These are phyloP conservation scores for Sebastes flavidus DNA, from an alignment of 2,797 vertebrate species.

Conservation along the genomic window DNA sequence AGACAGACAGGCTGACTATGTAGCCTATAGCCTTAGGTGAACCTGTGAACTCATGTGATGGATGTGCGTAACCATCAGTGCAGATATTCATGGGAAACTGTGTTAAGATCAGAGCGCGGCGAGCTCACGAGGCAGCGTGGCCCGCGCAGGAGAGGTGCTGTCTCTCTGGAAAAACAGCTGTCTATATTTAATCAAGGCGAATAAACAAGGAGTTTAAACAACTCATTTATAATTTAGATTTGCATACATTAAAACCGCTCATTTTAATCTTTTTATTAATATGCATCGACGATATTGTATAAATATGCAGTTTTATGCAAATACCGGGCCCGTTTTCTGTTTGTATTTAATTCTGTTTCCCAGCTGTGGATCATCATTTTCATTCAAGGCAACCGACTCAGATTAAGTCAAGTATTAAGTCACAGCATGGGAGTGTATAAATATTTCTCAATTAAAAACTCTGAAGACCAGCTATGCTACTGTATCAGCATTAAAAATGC, in stretches of 20 bases:
- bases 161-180: conserved; percentile 82
- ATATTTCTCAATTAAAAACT: conserved; percentile 83
- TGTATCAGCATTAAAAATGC: conserved; percentile 83
- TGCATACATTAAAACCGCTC: conserved; percentile 85
- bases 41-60: conserved; percentile 59
- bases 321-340: conserved; percentile 81
- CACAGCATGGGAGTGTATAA: conserved; percentile 81
- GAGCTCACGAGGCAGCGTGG: conserved; percentile 51
- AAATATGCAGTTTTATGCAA: conserved; percentile 89
- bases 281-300: conserved; percentile 86
- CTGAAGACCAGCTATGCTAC: conserved; percentile 72
- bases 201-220: conserved; percentile 88
- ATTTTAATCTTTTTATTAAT: conserved; percentile 89
- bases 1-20: background rate
- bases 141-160: conserved; percentile 46
- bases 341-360: conserved; percentile 86
- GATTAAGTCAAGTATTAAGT: conserved; percentile 83
- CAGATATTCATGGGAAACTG: conserved; percentile 48
- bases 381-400: conserved; percentile 80
- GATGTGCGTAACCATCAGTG: conserved; percentile 16
- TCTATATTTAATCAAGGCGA: conserved; percentile 88
- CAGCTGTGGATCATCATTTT: conserved; percentile 83
- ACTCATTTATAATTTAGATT: conserved; percentile 90
- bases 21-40: conserved; percentile 52
- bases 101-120: conserved; percentile 37